Evolutionary conservation across 2,888 invertebrate species (phyloP).

Genomic region (Cheilosia vulpina): DNA sequence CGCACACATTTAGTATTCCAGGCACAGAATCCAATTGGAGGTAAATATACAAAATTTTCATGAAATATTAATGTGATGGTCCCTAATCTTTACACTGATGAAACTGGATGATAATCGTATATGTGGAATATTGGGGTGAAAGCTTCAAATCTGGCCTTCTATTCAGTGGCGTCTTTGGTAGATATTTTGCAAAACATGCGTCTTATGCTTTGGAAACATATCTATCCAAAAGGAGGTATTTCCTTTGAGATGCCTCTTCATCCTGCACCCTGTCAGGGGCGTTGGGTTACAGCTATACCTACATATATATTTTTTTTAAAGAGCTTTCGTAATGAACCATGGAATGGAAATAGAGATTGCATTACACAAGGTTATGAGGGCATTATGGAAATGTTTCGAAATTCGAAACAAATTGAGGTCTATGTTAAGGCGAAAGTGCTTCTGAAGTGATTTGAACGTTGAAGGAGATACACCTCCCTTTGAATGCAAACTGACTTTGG

Average conservation of each 20-base stretch:
- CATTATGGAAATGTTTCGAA: slow-evolving; percentile 38
- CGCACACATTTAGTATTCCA: slow-evolving; percentile 76
- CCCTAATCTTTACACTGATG: slow-evolving; percentile 74
- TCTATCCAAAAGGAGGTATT: slow-evolving; percentile 53
- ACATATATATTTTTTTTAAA: slow-evolving; percentile 11
- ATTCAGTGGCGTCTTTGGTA: slow-evolving; percentile 6
- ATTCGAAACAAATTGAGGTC: slow-evolving; percentile 58
- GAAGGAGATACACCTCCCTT: no score
- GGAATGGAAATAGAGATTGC: slow-evolving; percentile 44
- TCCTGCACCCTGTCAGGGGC: slow-evolving; percentile 13
- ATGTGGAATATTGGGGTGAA: slow-evolving; percentile 15
- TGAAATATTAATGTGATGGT: slow-evolving; percentile 79
- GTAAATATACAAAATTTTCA: slow-evolving; percentile 79
- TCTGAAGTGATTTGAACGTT: slow-evolving; percentile 47
- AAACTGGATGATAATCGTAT: slow-evolving; percentile 72
- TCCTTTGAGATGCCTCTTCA: slow-evolving; percentile 24
- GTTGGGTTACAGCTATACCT: slow-evolving; percentile 24
- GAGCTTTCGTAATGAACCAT: slow-evolving; percentile 48
- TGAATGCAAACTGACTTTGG: no score
- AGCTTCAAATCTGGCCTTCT: background rate
- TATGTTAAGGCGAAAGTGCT: slow-evolving; percentile 31
- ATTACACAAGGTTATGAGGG: slow-evolving; percentile 56
- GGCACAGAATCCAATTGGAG: slow-evolving; percentile 80
- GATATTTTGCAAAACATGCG: slow-evolving; percentile 65
- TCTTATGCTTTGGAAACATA: slow-evolving; percentile 49